Base-by-base conservation (phyloP, 2,113 vertebrate species). In the Ciconia maguari region DNA sequence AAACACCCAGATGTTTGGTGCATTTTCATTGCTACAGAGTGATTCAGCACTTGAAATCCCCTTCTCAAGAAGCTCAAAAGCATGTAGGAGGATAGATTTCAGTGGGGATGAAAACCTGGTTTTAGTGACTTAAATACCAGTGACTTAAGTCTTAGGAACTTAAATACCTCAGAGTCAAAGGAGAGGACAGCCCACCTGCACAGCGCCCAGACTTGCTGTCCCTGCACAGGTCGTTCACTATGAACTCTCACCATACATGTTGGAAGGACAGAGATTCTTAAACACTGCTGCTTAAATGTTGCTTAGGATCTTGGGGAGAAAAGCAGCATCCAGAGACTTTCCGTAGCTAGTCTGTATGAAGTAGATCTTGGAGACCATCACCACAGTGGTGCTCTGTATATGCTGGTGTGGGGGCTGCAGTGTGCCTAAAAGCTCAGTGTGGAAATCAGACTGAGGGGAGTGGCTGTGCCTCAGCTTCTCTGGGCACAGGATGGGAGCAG, bases 11-110 rank as follows among this genome's bases (percentile, higher is more conserved):
- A 62, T 36, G 93, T 82, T 66, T 64, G 71, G 93, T 72, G 85
- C 49, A 5, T 89, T 89, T 89, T 74, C 74, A 66, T 94, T 76
- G 95, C 94, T 94, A 10, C 89, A 66, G 83, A 96, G 90, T 41
- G 58, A 94, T 92, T 91, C 89, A 52, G 51, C 92, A 61, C 76
- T 94, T 87, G 80, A 85, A 88, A 85, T 66, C 70, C 89, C 82
- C 26, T 89, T 77, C 57, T 88, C 29, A 6, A 25, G 61, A 61
- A 84, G 55, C 68, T 69, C 52, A 44, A 38, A 76, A 88, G n/a
- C 5, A 2, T 4, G 2, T 46, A 49, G 60, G 62, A 66, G 65
- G 85, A 81, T 66, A 76, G 62, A 81, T 51, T 77, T n/a, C 22
- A 88, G 76, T 29, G 52, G 86, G 92, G 77, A 44, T 26, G 49